phyloP scores from a whole-genome alignment of 2,888 invertebrate genomes.

The Liodrosophila aerea region DNA sequence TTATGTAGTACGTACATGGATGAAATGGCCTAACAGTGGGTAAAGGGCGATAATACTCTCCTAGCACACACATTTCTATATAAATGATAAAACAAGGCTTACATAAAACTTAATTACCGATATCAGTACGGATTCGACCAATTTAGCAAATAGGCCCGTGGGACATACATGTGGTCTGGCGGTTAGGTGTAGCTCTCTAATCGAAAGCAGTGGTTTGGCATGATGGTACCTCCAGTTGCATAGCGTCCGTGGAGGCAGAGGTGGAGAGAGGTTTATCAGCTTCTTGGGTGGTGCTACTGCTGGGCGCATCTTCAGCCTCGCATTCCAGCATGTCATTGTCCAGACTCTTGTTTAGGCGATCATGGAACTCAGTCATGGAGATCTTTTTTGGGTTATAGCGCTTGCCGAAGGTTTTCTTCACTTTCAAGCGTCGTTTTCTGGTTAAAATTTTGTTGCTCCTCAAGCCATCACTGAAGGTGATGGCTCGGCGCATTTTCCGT shows the following conservation, averaged over 20 bases:
- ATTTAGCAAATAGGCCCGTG: conserved; percentile 1
- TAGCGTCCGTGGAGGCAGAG: conserved; percentile 39
- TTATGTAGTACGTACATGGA: too few relatives aligned
- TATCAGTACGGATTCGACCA: conserved; percentile 42
- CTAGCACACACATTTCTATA: background rate
- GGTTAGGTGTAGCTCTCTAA: conserved; percentile 17
- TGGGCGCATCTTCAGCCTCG: conserved; percentile 34
- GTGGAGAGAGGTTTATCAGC: background rate
- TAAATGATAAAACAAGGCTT: conserved; percentile 28
- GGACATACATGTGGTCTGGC: conserved; percentile 9
- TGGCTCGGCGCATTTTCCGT: conserved; percentile 73
- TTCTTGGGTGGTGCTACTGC: too few relatives aligned
- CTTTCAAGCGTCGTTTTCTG: conserved; percentile 77
- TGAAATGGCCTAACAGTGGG: too few relatives aligned
- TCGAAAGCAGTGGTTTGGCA: conserved; percentile 33
- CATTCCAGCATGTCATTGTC: conserved; percentile 69
- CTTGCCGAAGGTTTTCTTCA: conserved; percentile 79
- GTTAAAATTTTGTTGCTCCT: conserved; percentile 75
- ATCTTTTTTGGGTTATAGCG: conserved; percentile 76
- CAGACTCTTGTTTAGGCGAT: conserved; percentile 76
- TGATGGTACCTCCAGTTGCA: conserved; percentile 29
- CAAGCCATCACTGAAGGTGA: conserved; percentile 77
- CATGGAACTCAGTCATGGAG: conserved; percentile 77
- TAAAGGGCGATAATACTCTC: too few relatives aligned
- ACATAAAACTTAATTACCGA: conserved; percentile 28